Percentiles rank a stretch among this genome's conserved stretches.
phyloP scores from a whole-genome alignment of 23 tunicate species.

The Aplidium turbinatum region DNA sequence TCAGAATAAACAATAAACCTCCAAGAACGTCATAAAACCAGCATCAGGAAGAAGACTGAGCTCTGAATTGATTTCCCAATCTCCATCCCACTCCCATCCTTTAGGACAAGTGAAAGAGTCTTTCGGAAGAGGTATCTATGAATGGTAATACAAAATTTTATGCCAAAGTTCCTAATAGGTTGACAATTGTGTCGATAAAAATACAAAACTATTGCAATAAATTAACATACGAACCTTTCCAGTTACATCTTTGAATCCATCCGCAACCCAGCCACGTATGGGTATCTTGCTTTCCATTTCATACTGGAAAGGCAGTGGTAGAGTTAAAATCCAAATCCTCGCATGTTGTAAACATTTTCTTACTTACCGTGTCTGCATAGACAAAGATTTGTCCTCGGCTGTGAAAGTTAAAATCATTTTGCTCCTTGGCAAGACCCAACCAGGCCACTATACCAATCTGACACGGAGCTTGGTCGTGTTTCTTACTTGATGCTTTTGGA shows the following conservation, averaged over 20 bases:
- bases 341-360: neutral
- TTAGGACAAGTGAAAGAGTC: slow-evolving; percentile 69
- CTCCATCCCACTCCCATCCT: slow-evolving; percentile 90
- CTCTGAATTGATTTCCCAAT: slow-evolving; percentile 66
- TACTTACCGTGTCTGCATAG: slow-evolving; percentile 84
- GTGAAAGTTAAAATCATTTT: slow-evolving; percentile 62
- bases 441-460: slow-evolving; percentile 66
- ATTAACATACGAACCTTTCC: slow-evolving; percentile 51
- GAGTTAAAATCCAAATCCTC: neutral
- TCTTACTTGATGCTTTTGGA: slow-evolving; percentile 67
- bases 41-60: slow-evolving; percentile 27
- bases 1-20: slow-evolving; percentile 8
- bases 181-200: too few relatives aligned
- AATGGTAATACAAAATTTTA: too few relatives aligned
- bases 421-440: slow-evolving; percentile 80
- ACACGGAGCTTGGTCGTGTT: slow-evolving; percentile 69
- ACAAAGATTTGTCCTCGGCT: slow-evolving; percentile 69
- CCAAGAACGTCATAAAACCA: slow-evolving; percentile 22
- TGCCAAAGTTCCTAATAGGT: too few relatives aligned
- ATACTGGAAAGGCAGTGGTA: slow-evolving; percentile 36
- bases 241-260: slow-evolving; percentile 72
- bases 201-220: neutral
- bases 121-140: slow-evolving; percentile 70
- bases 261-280: slow-evolving; percentile 53
- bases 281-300: slow-evolving; percentile 71